Evolutionary conservation across 1,140 invertebrate genomes (phyloP), one percentile per base, ranked within the genome.

Genomic region (Heliconius eleuchia): DNA sequence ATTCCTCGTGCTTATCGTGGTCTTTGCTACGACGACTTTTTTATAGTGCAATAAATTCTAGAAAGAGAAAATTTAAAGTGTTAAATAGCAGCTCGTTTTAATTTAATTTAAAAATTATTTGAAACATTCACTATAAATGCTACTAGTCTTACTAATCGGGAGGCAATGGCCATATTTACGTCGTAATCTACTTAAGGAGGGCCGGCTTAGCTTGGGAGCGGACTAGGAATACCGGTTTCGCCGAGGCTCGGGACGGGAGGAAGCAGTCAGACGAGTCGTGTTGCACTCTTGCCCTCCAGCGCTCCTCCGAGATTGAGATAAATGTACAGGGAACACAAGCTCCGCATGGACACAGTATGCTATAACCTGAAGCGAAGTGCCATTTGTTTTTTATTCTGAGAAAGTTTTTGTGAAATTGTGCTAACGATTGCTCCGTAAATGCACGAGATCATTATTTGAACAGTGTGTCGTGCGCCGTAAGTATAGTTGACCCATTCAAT

Each of bases 121-220:
- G 52, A 60, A 27, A 11, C 57, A 13, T 60, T 60, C 19, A 66
- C 23, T 66, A 30, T 66, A 66, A 66, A 66, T 23, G 55, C 60
- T 66, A 81, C 80, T 73, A 74, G 80, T 81, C 27, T 66, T 55
- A 70, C 73, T 78, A 78, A 81, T 81, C 77, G 74, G 83, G 82
- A 83, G 80, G 78, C 79, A 80, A 80, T 79, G 77, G 83, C 80
- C 82, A 83, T 84, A 86, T 85, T 84, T 81, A 84, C 81, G 83
- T 84, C 86, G 79, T 89, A 90, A 91, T 91, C 88, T 90, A 89
- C 86, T 91, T 92, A 89, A 86, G 87, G 85, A 86, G 86, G 84
- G 82, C 80, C 83, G 84, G 80, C 79, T 84, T 80, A 82, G 84
- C 85, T 85, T 84, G 84, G 84, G 87, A 85, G 84, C 85, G 83